phyloP scores from a whole-genome alignment of 2,113 vertebrate species.

The Protobothrops mucrosquamatus region DNA sequence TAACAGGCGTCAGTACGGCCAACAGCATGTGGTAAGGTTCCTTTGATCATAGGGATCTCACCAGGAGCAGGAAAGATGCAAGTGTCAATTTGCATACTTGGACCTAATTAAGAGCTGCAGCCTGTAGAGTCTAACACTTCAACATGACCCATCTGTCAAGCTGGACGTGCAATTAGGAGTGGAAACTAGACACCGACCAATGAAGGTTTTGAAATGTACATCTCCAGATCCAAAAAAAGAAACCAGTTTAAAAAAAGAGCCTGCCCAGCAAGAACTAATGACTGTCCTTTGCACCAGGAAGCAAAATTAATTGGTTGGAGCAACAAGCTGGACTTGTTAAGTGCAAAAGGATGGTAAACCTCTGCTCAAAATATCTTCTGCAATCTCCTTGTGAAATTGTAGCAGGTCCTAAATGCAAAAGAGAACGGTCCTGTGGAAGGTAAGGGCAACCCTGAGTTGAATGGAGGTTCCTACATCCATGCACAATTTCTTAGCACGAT shows the following conservation, averaged over 20 bases:
- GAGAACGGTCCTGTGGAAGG: background rate
- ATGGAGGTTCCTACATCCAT: background rate
- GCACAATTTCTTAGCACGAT: background rate
- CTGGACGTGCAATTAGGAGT: constrained; percentile 59
- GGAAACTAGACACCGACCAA: constrained; percentile 63
- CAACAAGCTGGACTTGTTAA: background rate
- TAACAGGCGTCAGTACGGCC: constrained; percentile 40
- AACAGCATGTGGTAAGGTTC: constrained; percentile 48
- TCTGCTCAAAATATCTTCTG: background rate
- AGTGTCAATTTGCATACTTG: constrained; percentile 41
- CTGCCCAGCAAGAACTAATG: constrained; percentile 44
- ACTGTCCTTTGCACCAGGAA: constrained; percentile 58
- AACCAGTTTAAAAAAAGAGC: constrained; percentile 38
- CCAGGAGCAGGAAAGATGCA: constrained; percentile 25
- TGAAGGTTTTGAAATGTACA: constrained; percentile 59
- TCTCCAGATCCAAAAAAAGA: constrained; percentile 46
- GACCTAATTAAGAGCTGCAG: constrained; percentile 58
- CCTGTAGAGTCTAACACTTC: constrained; percentile 9
- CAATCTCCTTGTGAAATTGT: background rate
- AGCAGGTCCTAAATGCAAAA: background rate
- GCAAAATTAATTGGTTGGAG: constrained; percentile 52
- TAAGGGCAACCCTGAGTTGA: background rate
- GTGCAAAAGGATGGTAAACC: background rate
- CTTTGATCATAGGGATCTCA: constrained; percentile 32
- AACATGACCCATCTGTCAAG: constrained; percentile 59